Evolutionary conservation across 2,797 vertebrate genomes (phyloP).

Genomic region (Esox masquinongy): DNA sequence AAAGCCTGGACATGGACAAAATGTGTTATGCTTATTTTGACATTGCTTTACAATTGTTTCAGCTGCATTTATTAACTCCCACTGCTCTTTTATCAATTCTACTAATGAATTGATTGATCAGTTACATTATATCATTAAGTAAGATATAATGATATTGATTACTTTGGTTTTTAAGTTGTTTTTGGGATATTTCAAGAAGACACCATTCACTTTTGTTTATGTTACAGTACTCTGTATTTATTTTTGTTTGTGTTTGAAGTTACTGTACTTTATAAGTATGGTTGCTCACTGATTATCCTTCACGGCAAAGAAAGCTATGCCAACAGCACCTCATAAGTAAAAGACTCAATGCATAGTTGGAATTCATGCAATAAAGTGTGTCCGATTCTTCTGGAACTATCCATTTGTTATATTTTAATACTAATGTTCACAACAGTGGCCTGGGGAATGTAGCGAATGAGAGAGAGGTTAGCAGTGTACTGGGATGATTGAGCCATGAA

Average conservation of each 20-base stretch:
- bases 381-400: background rate
- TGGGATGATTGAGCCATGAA: background rate
- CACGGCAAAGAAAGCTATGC: background rate
- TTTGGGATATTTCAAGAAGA: background rate
- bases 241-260: background rate
- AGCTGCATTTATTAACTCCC: background rate
- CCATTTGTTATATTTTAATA: background rate
- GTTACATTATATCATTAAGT: background rate
- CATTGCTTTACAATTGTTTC: background rate
- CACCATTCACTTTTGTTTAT: background rate
- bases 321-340: background rate
- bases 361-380: slow-evolving; percentile 10
- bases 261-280: too few relatives aligned
- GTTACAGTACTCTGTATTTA: slow-evolving; percentile 6
- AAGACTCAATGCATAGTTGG: slow-evolving; percentile 4
- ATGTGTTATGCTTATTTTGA: background rate
- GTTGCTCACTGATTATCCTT: background rate
- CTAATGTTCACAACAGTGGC: too few relatives aligned
- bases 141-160: background rate
- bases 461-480: background rate
- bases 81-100: background rate
- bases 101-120: background rate
- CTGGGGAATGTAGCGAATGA: background rate
- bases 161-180: background rate
- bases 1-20: background rate